Evolutionary conservation across 2,113 vertebrate genomes (phyloP), one percentile per base, ranked within the genome.

Genomic region (Gadus chalcogrammus): DNA sequence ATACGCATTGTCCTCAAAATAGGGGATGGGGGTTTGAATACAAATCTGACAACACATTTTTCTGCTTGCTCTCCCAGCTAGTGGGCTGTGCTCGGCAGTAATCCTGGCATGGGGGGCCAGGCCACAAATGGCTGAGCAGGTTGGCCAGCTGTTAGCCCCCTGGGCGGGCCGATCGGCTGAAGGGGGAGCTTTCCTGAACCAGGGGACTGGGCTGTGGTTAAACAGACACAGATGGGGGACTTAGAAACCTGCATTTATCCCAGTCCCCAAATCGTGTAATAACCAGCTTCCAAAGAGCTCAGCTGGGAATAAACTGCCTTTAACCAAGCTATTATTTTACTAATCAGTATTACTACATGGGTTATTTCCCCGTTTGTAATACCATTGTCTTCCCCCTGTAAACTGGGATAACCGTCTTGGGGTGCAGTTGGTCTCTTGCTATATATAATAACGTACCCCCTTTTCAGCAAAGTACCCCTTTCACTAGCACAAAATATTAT

Each of bases 11-110:
- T 92, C 88, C 80, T 22, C 24, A 38, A 67, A 66, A 83, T 75
- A 82, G 76, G 84, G 79, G 42, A 9, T 48, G 42, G 12, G 42
- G 42, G 42, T 76, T 73, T 86, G 65, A 55, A 87, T 82, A 88
- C 27, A 58, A 81, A 89, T 87, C 87, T 86, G 90, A 90, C 85
- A 84, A 90, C 87, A 89, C 70, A 67, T 91, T 86, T 91, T 86
- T 92, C 91, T 82, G 82, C 88, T 92, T 42, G 74, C 74, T 85
- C 84, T 80, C 70, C 71, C 86, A 84, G 72, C 60, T 75, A 83
- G 77, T 88, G 76, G 82, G 83, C 88, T 83, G 12, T 13, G 66
- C 24, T 58, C 17, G 15, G 66, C 67, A 35, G 27, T 90, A 82
- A 84, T 86, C 87, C 83, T 88, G 88, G 88, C 69, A 81, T 87